Evolutionary conservation across 2,888 invertebrate genomes (phyloP).

Genomic region (Acanthoscelides obtectus): DNA sequence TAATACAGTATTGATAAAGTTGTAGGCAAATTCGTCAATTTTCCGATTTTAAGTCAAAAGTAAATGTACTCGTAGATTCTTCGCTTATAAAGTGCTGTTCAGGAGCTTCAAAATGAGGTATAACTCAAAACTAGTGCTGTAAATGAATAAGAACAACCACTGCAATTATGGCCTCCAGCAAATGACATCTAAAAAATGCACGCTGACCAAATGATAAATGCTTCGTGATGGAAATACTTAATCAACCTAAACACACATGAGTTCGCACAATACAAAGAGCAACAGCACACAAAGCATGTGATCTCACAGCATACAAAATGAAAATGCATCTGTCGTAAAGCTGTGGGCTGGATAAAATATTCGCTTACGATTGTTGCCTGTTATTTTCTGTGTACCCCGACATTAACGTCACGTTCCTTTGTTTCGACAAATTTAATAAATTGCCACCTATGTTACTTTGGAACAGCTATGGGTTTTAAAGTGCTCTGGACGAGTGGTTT

Average conservation of each 20-base stretch:
- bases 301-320: not conserved
- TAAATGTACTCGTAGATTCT: too few species aligned
- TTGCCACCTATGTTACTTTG: not conserved
- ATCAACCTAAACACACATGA: not conserved
- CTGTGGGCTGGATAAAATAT: not conserved
- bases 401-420: not conserved
- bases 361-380: not conserved
- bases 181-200: not conserved
- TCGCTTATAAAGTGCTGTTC: too few species aligned
- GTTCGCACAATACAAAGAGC: not conserved
- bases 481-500: not conserved
- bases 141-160: not conserved
- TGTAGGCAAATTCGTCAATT: too few species aligned
- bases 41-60: too few species aligned
- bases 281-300: not conserved
- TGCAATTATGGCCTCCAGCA: not conserved
- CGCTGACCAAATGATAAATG: not conserved
- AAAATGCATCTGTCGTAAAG: not conserved
- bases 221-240: not conserved
- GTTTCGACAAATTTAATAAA: not conserved
- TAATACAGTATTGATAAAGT: too few species aligned
- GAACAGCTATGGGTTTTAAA: not conserved
- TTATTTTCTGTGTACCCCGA: not conserved
- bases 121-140: too few species aligned
- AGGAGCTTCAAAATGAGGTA: too few species aligned